phyloP scores from a whole-genome alignment of 35 echinoderm and acorn worm genomes.

The Lytechinus pictus region DNA sequence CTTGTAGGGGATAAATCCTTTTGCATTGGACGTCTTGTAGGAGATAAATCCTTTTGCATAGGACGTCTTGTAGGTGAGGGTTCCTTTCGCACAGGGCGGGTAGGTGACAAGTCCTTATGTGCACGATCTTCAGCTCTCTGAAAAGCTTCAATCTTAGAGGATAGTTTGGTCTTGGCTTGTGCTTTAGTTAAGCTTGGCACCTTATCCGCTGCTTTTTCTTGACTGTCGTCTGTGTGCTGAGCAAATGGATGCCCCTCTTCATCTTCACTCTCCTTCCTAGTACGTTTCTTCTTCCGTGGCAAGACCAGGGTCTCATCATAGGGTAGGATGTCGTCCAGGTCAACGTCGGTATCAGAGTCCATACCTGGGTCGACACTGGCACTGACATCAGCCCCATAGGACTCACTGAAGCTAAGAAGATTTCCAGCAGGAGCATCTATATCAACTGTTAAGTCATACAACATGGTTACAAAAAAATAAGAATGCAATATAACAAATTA shows the following conservation, averaged over 20 bases:
- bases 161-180: conserved; percentile 33
- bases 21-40: background rate
- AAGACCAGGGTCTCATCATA: conserved; percentile 80
- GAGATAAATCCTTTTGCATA: background rate
- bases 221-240: conserved; percentile 73
- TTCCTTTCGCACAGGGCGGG: background rate
- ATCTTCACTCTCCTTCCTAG: conserved; percentile 41
- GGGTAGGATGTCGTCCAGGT: conserved; percentile 91
- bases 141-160: background rate
- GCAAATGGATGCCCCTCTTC: conserved; percentile 74
- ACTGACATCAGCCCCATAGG: conserved; percentile 98
- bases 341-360: conserved; percentile 91
- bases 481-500: background rate
- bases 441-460: conserved; percentile 68
- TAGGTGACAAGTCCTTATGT: background rate
- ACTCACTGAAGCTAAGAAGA: conserved; percentile 94
- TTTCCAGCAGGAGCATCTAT: conserved; percentile 69
- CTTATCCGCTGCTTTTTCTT: conserved; percentile 66
- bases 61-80: conserved; percentile 11
- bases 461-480: background rate
- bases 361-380: conserved; percentile 83
- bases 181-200: background rate
- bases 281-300: conserved; percentile 44
- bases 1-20: conserved; percentile 20
- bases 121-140: background rate